Percentiles rank a stretch among this genome's conserved stretches.
Evolutionary conservation across 2,113 vertebrate genomes (phyloP).

Genomic region (Daboia siamensis): DNA sequence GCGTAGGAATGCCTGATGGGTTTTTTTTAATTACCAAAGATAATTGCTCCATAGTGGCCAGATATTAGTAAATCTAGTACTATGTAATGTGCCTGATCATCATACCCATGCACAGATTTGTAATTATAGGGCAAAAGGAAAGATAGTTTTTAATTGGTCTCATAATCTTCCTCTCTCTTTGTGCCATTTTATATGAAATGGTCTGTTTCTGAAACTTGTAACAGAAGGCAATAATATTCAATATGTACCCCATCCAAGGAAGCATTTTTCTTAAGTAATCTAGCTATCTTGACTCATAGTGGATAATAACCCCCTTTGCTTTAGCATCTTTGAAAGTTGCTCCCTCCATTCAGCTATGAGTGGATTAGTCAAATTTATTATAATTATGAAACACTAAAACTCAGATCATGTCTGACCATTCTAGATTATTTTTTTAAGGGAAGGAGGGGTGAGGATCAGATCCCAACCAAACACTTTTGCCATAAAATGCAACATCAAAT

Average conservation of each 20-base stretch:
- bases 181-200: background rate
- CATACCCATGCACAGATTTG: background rate
- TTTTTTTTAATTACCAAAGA: background rate
- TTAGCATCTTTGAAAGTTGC: background rate
- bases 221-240: background rate
- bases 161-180: background rate
- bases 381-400: background rate
- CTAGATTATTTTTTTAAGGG: background rate
- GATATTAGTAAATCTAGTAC: background rate
- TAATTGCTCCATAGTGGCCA: background rate
- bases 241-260: background rate
- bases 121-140: background rate
- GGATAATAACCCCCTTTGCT: background rate
- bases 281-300: background rate
- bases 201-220: background rate
- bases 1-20: background rate
- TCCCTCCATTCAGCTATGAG: background rate
- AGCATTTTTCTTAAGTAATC: background rate
- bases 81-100: background rate
- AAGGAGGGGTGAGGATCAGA: background rate
- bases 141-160: background rate
- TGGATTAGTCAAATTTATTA: background rate
- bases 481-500: background rate
- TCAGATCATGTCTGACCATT: background rate
- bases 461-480: background rate